Conservation (phyloP, 2,113 vertebrate genomes). For the Corythornis cristatus region DNA sequence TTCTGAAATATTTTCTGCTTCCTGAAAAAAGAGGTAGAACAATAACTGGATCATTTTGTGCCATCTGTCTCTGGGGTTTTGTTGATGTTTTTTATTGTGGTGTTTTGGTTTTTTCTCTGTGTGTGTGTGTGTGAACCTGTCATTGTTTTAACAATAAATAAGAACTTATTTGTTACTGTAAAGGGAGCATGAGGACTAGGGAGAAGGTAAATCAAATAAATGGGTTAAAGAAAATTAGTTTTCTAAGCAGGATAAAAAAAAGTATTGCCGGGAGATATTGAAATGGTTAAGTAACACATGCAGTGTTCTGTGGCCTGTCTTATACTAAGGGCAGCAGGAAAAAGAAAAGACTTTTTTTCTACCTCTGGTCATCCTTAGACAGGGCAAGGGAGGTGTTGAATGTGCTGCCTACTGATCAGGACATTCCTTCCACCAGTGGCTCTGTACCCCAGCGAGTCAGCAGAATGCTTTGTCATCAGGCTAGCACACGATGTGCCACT, state of each 20-base stretch:
- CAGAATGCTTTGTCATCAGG: accelerated
- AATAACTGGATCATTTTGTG: neutral
- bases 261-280: neutral
- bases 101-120: too few relatives aligned
- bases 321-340: neutral
- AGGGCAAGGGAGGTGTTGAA: neutral
- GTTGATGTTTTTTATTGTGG: too few relatives aligned
- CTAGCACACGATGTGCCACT: neutral
- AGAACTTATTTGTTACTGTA: neutral
- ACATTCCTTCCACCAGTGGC: neutral
- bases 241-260: neutral
- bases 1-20: neutral
- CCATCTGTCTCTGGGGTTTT: neutral
- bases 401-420: neutral
- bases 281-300: neutral
- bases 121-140: neutral
- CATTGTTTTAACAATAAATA: neutral
- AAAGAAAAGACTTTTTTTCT: neutral
- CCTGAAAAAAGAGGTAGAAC: neutral
- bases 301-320: neutral
- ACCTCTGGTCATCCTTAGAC: neutral
- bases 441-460: neutral
- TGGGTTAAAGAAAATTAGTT: constrained; percentile 11
- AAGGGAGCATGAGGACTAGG: neutral
- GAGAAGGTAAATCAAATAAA: constrained; percentile 12